These are phyloP conservation scores for Ptiloglossa arizonensis DNA, from an alignment of 1,140 invertebrate genomes.

Conservation along the genomic window DNA sequence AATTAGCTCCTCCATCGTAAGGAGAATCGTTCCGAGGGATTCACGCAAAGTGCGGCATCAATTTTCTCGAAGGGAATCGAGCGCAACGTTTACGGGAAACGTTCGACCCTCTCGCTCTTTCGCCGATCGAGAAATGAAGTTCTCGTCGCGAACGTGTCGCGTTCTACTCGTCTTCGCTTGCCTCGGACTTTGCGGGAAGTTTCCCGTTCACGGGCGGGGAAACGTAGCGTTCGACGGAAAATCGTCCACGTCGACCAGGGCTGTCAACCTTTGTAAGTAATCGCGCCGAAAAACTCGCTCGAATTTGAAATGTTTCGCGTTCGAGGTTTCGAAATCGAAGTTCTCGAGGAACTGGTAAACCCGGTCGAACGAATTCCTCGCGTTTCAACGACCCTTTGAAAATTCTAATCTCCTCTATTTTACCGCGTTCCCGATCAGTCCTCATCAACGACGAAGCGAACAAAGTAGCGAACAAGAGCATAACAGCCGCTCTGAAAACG, in stretches of 20 bases:
- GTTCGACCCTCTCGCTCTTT: too few species aligned
- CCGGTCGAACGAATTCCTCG: background rate
- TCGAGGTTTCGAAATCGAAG: too few species aligned
- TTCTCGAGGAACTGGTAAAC: too few species aligned
- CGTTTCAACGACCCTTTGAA: too few species aligned
- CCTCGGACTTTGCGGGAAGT: background rate
- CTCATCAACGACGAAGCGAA: slow-evolving; percentile 75
- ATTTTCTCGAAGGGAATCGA: too few species aligned
- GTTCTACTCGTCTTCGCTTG: background rate
- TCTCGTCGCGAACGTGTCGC: background rate
- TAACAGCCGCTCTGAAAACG: slow-evolving; percentile 68
- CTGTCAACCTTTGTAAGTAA: slow-evolving; percentile 42
- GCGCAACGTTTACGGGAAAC: too few species aligned
- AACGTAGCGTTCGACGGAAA: background rate
- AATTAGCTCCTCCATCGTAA: too few species aligned
- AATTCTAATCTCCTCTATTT: too few species aligned
- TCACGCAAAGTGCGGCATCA: too few species aligned
- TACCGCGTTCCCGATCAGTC: slow-evolving; percentile 61
- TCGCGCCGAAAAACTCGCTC: too few species aligned
- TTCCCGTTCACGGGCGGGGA: background rate
- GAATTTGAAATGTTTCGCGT: too few species aligned
- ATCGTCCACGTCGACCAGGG: background rate
- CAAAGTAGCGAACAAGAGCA: slow-evolving; percentile 71
- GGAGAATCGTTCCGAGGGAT: too few species aligned
- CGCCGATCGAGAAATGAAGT: background rate